Percentiles rank a stretch among this genome's conserved stretches.
These are phyloP conservation scores for Amblyornis subalaris DNA, from an alignment of 2,113 vertebrate species.

Conservation along the genomic window DNA sequence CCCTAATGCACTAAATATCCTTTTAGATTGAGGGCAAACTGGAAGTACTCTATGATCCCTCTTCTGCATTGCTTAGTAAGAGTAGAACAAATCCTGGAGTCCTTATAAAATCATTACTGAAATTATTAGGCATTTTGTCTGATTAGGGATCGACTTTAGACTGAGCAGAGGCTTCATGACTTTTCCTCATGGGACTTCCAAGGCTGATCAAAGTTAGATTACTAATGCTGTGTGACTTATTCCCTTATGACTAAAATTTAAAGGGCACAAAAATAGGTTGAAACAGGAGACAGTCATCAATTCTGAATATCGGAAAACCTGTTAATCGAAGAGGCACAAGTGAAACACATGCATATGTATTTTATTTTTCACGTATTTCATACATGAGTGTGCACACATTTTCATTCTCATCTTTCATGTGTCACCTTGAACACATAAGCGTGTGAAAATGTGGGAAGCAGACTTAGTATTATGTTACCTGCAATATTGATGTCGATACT, in stretches of 20 bases:
- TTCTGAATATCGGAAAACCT: not conserved
- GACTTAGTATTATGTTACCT: not conserved
- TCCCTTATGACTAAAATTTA: not conserved
- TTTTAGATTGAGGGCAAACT: not conserved
- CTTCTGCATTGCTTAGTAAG: not conserved
- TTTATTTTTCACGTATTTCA: not conserved
- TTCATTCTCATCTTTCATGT: not conserved
- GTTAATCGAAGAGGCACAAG: not conserved
- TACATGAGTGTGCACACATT: not conserved
- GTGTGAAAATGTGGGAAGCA: not conserved
- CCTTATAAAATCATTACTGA: slow-evolving; percentile 37
- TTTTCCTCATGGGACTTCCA: not conserved
- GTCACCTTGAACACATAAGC: not conserved
- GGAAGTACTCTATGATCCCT: not conserved
- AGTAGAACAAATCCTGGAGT: not conserved
- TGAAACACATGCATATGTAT: not conserved
- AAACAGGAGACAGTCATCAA: not conserved
- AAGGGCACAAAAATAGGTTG: not conserved
- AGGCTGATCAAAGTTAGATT: slow-evolving; percentile 13
- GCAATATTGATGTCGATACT: not conserved
- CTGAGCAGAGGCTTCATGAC: slow-evolving; percentile 7
- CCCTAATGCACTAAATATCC: not conserved
- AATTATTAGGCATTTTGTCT: slow-evolving; percentile 19
- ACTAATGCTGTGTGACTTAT: not conserved
- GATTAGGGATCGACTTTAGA: slow-evolving; percentile 6